Evolutionary conservation across 2,888 invertebrate genomes (phyloP), one percentile per base, ranked within the genome.

Genomic region (Nomada fabriciana): DNA sequence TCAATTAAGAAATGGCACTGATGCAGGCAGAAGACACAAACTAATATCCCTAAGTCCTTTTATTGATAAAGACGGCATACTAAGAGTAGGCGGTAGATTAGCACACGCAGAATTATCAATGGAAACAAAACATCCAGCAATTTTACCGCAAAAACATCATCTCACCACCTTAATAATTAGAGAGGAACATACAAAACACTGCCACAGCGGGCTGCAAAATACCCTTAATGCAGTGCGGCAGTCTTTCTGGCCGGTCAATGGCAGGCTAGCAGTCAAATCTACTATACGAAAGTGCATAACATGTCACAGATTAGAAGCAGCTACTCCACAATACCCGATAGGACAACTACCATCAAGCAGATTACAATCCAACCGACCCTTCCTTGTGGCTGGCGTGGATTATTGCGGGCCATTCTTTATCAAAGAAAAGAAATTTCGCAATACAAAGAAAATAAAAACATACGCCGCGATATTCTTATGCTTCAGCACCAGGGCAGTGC

Each of bases 21-120:
- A 23, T 10, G 47, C 43, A 0, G 0, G 4, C 0, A 47, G 9
- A 23, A 23, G 18, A 47, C 9, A 36, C 13, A 50, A 60, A 20
- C 11, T 71, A 11, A 4, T 0, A 10, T 0, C n/a, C 20, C 23
- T 72, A 1, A 53, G 29, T 43, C 73, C 73, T 0, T 74, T 74
- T 20, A 42, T 74, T 2, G 73, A 80, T n/a, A n/a, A 59, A 15
- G 20, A 47, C 7, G 86, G 84, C n/a, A 15, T 82, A 1, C 2
- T 86, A 0, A 60, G 85, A 29, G 82, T 86, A n/a, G 84, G 83
- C 0, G 85, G 85, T 2, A 67, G 86, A 18, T 5, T 88, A 4
- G 29, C 42, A n/a, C 83, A 82, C 0, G 71, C 86, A 5, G 10
- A 60, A 1, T 18, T 86, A 1, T 25, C 72, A 1, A 80, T 67